Evolutionary conservation across 2,888 invertebrate genomes (phyloP).

Genomic region (Pilophorus perplexus): DNA sequence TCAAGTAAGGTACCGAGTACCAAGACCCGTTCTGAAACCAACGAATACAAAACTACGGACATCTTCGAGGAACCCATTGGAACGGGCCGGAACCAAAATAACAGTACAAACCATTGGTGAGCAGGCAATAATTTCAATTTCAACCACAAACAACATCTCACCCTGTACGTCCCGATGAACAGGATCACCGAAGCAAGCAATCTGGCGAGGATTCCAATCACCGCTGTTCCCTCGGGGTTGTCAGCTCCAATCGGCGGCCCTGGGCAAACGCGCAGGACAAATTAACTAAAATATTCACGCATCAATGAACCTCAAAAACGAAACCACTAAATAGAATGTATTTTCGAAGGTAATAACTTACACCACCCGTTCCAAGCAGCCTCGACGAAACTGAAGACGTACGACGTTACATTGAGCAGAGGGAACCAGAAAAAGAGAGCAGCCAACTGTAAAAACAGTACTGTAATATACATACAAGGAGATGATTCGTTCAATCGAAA

Average conservation of each 20-base stretch:
- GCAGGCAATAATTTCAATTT: background rate
- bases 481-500: too few species aligned
- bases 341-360: too few species aligned
- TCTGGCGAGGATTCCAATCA: background rate
- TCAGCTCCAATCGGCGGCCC: too few species aligned
- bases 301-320: too few species aligned
- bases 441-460: background rate
- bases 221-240: too few species aligned
- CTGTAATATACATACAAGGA: background rate
- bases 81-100: too few species aligned
- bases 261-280: too few species aligned
- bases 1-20: background rate
- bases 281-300: too few species aligned
- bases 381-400: background rate
- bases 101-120: too few species aligned
- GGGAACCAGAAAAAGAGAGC: background rate
- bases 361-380: too few species aligned
- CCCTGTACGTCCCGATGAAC: constrained; percentile 9
- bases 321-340: too few species aligned
- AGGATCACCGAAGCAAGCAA: background rate
- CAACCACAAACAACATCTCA: background rate
- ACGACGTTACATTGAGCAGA: background rate
- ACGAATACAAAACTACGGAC: background rate
- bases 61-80: too few species aligned
- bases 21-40: background rate